Percentiles rank a stretch among this genome's conserved stretches.
Evolutionary conservation across 2,113 vertebrate genomes (phyloP).

Genomic region (Chamaetylas fuelleborni): DNA sequence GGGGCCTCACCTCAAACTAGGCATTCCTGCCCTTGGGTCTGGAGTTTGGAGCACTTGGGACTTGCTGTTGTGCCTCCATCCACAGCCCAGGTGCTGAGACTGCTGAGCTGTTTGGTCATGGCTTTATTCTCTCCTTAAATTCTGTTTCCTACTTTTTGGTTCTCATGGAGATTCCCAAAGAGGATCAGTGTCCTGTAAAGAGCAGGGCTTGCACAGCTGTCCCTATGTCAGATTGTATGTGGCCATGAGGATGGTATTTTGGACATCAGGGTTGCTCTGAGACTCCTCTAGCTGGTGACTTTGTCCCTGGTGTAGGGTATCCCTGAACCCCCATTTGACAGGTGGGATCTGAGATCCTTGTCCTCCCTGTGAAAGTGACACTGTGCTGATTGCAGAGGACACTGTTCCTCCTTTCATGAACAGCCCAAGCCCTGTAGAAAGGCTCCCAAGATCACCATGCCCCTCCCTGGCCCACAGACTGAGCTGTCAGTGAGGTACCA

Average conservation of each 20-base stretch:
- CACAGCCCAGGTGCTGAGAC: background rate
- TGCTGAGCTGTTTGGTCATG: background rate
- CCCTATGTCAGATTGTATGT: background rate
- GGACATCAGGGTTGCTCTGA: background rate
- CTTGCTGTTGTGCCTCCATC: background rate
- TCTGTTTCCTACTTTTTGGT: background rate
- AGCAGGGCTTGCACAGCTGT: background rate
- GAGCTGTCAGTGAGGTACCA: background rate
- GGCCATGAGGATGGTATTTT: background rate
- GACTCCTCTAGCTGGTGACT: background rate
- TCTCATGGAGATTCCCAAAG: background rate
- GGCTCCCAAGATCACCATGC: background rate
- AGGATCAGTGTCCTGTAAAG: background rate
- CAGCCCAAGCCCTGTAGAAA: background rate
- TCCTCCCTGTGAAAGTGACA: background rate
- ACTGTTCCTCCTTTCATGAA: background rate
- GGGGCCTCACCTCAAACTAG: no score
- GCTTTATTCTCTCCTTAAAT: background rate
- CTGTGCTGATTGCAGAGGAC: background rate
- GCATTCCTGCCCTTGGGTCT: background rate
- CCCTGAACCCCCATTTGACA: background rate
- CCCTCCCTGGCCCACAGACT: background rate
- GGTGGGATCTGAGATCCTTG: fast-evolving
- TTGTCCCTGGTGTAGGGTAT: background rate
- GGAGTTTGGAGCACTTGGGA: background rate